Evolutionary conservation across 1,140 invertebrate species (phyloP).

Genomic region (Hylaeus volcanicus): DNA sequence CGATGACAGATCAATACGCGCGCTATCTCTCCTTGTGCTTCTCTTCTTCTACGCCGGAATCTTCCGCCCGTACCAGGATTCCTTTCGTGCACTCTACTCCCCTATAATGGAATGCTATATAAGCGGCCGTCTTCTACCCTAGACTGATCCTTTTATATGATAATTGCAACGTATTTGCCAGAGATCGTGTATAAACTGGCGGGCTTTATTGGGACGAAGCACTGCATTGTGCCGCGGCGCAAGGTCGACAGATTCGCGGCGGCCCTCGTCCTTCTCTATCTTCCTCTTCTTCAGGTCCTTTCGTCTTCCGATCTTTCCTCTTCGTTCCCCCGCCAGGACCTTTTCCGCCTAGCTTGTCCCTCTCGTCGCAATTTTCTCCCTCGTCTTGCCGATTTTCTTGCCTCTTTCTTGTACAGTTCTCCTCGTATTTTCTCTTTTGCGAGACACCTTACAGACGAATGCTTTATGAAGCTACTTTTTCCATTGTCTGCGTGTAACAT

Average conservation of each 20-base stretch:
- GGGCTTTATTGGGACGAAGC: constrained; percentile 64
- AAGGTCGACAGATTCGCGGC: constrained; percentile 53
- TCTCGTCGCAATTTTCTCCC: not conserved
- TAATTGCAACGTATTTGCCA: constrained; percentile 74
- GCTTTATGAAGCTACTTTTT: not conserved
- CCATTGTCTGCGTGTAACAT: not conserved
- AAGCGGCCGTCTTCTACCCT: constrained; percentile 53
- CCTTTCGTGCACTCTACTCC: constrained; percentile 48
- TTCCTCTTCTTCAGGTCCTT: not conserved
- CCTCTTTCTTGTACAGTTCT: not conserved
- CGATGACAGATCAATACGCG: constrained; percentile 66
- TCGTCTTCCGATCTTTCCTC: not conserved
- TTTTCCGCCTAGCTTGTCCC: too few relatives aligned
- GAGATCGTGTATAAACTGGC: constrained; percentile 67
- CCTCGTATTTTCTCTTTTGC: not conserved
- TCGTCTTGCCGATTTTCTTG: not conserved
- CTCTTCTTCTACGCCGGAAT: constrained; percentile 21
- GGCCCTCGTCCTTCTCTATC: constrained; percentile 5
- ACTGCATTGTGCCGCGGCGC: constrained; percentile 54
- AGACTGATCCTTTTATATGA: constrained; percentile 76
- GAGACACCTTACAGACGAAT: not conserved
- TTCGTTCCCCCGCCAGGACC: not conserved
- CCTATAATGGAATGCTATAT: constrained; percentile 60
- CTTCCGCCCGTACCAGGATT: constrained; percentile 45
- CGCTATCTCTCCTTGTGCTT: constrained; percentile 33